Percentiles rank a stretch among this genome's conserved stretches.
Conservation (phyloP, 2,113 vertebrate genomes). For the Hystrix brachyura region DNA sequence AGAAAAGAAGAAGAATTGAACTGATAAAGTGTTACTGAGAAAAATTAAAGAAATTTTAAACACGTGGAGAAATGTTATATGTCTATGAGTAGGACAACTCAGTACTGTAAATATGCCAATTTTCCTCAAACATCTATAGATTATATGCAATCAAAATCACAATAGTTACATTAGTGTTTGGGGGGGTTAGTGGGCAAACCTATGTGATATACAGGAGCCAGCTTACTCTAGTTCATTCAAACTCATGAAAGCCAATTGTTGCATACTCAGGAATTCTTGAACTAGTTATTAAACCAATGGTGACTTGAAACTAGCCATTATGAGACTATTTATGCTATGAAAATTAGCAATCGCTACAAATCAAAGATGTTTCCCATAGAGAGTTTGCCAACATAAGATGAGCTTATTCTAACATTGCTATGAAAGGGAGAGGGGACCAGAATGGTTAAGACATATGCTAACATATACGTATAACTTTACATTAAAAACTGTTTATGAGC, state of each 20-base stretch:
- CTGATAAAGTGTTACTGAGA: neutral
- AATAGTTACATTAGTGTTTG: neutral
- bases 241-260: neutral
- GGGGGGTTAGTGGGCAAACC: neutral
- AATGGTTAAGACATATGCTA: neutral
- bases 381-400: neutral
- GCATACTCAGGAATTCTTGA: neutral
- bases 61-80: neutral
- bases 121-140: neutral
- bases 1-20: neutral
- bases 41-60: slow-evolving; percentile 23
- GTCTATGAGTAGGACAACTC: neutral
- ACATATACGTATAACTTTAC: neutral
- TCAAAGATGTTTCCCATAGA: neutral
- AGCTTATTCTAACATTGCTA: neutral
- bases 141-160: neutral
- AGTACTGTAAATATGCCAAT: neutral
- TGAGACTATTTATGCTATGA: neutral
- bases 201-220: neutral
- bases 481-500: slow-evolving; percentile 28
- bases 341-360: neutral
- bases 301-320: slow-evolving; percentile 25
- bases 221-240: neutral
- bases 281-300: neutral
- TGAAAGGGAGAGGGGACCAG: neutral